Conservation (phyloP, 2,113 vertebrate genomes). For the Sprattus sprattus region DNA sequence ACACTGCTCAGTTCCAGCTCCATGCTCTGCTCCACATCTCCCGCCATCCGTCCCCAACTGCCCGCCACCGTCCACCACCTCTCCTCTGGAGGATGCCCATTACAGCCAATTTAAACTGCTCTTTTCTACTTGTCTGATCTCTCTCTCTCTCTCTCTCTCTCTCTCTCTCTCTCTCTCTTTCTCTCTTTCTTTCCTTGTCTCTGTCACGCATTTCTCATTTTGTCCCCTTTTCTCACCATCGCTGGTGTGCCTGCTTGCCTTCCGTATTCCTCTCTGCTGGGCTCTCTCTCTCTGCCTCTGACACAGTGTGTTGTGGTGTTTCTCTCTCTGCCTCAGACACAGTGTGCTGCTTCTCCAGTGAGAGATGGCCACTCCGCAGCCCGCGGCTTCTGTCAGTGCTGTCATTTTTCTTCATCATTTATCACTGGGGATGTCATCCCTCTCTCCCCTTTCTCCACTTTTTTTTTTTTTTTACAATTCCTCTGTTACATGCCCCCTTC, state of each 20-base stretch:
- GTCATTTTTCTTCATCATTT: slow-evolving; percentile 43
- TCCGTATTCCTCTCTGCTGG: background rate
- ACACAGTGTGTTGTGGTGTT: too few species aligned
- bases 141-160: background rate
- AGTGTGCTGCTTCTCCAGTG: slow-evolving; percentile 24
- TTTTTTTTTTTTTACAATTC: slow-evolving; percentile 1
- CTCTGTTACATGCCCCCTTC: background rate
- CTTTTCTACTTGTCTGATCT: background rate
- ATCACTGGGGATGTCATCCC: slow-evolving; percentile 36
- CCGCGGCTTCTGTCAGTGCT: slow-evolving; percentile 32
- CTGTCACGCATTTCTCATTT: background rate
- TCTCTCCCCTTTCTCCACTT: background rate
- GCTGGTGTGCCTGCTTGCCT: background rate
- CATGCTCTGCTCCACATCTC: background rate
- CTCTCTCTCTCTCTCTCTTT: slow-evolving; percentile 11
- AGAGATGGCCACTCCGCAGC: slow-evolving; percentile 35
- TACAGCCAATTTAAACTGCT: background rate
- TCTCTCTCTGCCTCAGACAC: background rate
- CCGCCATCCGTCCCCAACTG: background rate
- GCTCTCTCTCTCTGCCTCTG: background rate
- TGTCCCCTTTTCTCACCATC: background rate
- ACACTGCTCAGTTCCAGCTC: background rate
- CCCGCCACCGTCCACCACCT: background rate
- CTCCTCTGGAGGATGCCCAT: slow-evolving; percentile 8
- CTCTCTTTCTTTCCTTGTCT: background rate